Evolutionary conservation across 2,113 vertebrate genomes (phyloP).

Genomic region (Eira barbara): DNA sequence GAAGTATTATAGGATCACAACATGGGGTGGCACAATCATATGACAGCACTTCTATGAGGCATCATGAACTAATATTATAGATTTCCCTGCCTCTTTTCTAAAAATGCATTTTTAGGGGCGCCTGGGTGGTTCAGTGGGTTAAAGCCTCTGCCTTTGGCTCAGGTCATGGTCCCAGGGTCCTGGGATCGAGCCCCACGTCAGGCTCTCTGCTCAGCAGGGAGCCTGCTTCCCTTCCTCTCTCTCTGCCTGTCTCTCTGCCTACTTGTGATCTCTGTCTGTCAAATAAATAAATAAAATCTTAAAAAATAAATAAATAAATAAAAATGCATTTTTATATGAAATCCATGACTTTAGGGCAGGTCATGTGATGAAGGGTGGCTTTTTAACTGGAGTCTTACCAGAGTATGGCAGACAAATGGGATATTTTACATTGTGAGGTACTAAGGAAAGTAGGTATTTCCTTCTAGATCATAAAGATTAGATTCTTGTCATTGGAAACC

Average conservation of each 20-base stretch:
- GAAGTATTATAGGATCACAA: background rate
- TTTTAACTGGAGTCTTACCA: background rate
- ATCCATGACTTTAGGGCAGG: background rate
- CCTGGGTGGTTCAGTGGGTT: too few relatives aligned
- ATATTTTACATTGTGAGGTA: background rate
- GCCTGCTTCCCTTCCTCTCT: too few relatives aligned
- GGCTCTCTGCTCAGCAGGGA: too few relatives aligned
- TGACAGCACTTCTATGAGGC: background rate
- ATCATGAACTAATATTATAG: background rate
- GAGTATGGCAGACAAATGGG: background rate
- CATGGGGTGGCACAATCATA: rapidly evolving
- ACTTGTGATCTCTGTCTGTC: too few relatives aligned
- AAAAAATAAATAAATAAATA: too few relatives aligned
- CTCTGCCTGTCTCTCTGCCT: too few relatives aligned
- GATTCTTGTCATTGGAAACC: background rate
- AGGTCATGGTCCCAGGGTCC: too few relatives aligned
- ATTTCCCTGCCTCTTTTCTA: background rate
- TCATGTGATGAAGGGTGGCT: background rate
- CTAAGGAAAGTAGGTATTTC: background rate
- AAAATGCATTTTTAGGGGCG: background rate
- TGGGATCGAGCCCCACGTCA: too few relatives aligned
- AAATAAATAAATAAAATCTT: too few relatives aligned
- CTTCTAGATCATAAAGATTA: background rate
- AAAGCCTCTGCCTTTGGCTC: too few relatives aligned
- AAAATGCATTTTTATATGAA: background rate